These are phyloP conservation scores for Sialis lutaria DNA, from an alignment of 2,888 invertebrate genomes.

Conservation along the genomic window DNA sequence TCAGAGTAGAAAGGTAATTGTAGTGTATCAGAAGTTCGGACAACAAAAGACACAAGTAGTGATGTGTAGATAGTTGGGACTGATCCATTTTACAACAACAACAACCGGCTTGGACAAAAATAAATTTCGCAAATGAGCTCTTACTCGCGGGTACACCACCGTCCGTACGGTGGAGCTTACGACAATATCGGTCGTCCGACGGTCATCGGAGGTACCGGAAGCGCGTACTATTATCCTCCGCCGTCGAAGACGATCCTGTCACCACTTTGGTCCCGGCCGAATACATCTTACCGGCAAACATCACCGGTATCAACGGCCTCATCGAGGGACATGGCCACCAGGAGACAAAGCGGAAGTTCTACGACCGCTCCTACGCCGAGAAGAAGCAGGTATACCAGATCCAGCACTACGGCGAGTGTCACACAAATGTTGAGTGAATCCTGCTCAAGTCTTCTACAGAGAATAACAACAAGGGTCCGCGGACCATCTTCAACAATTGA, in stretches of 20 bases:
- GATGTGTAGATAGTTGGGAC: too few species aligned
- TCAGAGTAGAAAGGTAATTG: too few species aligned
- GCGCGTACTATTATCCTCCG: not conserved
- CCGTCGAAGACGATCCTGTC: not conserved
- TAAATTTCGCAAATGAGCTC: constrained; percentile 1
- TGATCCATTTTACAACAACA: too few species aligned
- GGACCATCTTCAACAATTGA: constrained; percentile 46
- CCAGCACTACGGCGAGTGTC: constrained; percentile 57
- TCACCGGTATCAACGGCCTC: constrained; percentile 11
- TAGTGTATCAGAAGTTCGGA: too few species aligned
- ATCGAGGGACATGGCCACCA: constrained; percentile 3
- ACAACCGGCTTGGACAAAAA: not conserved
- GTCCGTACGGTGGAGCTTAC: constrained; percentile 22
- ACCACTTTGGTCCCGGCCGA: constrained; percentile 6
- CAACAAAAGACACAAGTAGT: too few species aligned
- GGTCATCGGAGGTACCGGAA: constrained; percentile 10
- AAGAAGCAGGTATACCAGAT: constrained; percentile 58
- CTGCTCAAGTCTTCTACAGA: constrained; percentile 68
- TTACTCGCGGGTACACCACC: constrained; percentile 12
- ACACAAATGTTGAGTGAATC: constrained; percentile 75
- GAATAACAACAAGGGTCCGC: constrained; percentile 53
- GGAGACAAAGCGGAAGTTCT: not conserved
- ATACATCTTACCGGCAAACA: constrained; percentile 12
- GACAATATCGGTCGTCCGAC: constrained; percentile 7
- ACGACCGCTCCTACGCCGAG: constrained; percentile 29